Evolutionary conservation across 2,888 invertebrate genomes (phyloP).

Genomic region (Lycocerus yunnanus): DNA sequence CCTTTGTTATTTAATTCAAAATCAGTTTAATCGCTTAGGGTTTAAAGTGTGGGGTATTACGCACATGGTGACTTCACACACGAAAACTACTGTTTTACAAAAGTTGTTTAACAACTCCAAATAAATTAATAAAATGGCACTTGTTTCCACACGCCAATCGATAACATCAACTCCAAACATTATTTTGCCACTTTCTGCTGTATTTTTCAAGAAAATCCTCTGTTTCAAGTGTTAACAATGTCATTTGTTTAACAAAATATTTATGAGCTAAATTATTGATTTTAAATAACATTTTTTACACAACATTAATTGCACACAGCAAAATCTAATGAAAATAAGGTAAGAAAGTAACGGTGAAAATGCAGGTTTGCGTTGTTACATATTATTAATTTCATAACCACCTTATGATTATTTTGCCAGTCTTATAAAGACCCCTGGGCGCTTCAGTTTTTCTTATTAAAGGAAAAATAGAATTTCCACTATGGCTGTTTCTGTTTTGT

Average conservation of each 20-base stretch:
- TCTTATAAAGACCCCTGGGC: too few species aligned
- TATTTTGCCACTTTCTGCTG: neutral
- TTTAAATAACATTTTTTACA: too few species aligned
- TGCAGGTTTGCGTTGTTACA: too few species aligned
- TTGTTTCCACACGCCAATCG: neutral
- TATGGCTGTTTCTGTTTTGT: too few species aligned
- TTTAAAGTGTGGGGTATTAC: slow-evolving; percentile 31
- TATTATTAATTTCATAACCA: too few species aligned
- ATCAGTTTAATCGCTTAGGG: slow-evolving; percentile 51
- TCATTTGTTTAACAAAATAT: neutral
- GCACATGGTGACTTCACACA: slow-evolving; percentile 51
- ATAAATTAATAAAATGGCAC: neutral
- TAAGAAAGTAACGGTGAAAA: too few species aligned
- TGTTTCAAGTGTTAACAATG: neutral
- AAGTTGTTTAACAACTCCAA: neutral
- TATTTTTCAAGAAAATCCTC: neutral
- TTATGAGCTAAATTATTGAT: neutral
- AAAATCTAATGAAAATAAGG: too few species aligned
- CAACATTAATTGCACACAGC: too few species aligned
- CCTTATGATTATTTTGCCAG: too few species aligned
- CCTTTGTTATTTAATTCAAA: slow-evolving; percentile 57
- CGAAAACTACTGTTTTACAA: slow-evolving; percentile 15
- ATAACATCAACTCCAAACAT: neutral
- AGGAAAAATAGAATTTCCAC: too few species aligned
- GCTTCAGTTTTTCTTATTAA: too few species aligned